Base-by-base conservation (phyloP, 2,797 vertebrate species). In the Taeniopygia guttata region DNA sequence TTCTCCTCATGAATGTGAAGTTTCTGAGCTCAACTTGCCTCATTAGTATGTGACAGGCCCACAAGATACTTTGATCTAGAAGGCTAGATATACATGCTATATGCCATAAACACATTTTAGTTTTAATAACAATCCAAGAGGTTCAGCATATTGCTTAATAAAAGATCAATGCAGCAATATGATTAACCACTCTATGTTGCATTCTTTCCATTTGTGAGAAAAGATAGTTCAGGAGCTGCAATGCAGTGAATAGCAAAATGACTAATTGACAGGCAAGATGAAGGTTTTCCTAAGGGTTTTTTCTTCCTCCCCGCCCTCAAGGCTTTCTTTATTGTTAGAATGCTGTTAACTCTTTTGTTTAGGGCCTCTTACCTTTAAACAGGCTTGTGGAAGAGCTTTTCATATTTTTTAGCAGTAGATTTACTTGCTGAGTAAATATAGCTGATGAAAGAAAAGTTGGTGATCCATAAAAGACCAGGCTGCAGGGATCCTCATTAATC, bases 401-500 rank as follows among this genome's bases (percentile, higher is more conserved):
- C 81, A 96, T 97, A 89, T 93, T 96, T 97, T 96, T 97, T 88
- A 93, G 72, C 19, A 75, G 56, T 92, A 95, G 94, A 96, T 96
- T 97, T 95, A 95, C 94, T 97, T 97, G 95, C 93, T 93, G 84
- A 89, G 91, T 97, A 97, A 97, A 97, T 97, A 97, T 82, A 87
- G 94, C 96, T 97, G 96, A 96, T 97, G 95, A 97, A 97, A 97
- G 96, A 96, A 91, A 96, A 97, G 87, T 94, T 97, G 97, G 96
- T 94, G 96, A 97, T 97, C 96, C 94, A 96, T 98, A 95, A 97
- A 97, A 97, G 96, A 96, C 94, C 94, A 94, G 87, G 88, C 97
- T 97, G 94, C 97, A 94, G 96, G 97, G 96, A 97, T 97, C 95
- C 97, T 97, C 96, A 97, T 98, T 98, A 98, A 98, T 98, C 97